phyloP scores from a whole-genome alignment of 2,888 invertebrate species.

The Lithosia quadra region DNA sequence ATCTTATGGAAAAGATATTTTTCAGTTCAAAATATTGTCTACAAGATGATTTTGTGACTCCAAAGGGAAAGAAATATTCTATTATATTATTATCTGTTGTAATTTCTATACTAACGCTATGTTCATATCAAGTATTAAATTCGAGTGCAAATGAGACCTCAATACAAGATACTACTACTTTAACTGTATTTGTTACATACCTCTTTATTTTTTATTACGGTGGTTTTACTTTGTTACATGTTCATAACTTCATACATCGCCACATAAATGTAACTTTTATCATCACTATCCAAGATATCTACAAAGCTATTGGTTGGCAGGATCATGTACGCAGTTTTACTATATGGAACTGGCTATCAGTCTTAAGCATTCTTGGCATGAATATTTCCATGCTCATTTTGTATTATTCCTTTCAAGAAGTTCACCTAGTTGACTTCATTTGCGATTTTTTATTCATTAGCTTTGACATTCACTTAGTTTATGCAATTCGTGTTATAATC shows the following conservation, averaged over 20 bases:
- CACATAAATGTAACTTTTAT: slow-evolving; percentile 23
- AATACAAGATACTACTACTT: background rate
- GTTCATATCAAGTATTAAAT: background rate
- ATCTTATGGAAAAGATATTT: slow-evolving; percentile 29
- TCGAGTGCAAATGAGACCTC: background rate
- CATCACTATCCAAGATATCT: slow-evolving; percentile 31
- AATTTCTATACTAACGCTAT: background rate
- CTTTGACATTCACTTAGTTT: slow-evolving; percentile 29
- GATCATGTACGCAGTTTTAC: slow-evolving; percentile 16
- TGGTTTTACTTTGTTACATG: slow-evolving; percentile 13
- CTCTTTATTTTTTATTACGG: slow-evolving; percentile 1
- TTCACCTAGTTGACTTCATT: background rate
- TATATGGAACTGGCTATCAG: slow-evolving; percentile 27
- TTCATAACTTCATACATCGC: slow-evolving; percentile 12
- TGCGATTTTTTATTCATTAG: slow-evolving; percentile 7
- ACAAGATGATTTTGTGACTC: slow-evolving; percentile 30
- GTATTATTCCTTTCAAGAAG: background rate
- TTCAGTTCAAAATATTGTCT: slow-evolving; percentile 33
- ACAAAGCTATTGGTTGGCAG: slow-evolving; percentile 16
- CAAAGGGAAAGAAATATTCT: slow-evolving; percentile 16
- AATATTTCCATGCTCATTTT: slow-evolving; percentile 8
- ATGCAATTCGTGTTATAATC: slow-evolving; percentile 23
- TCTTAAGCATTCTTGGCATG: background rate
- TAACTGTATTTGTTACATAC: background rate
- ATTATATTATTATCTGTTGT: slow-evolving; percentile 8